Evolutionary conservation across 1,140 invertebrate genomes (phyloP).

Genomic region (Anoplophora glabripennis): DNA sequence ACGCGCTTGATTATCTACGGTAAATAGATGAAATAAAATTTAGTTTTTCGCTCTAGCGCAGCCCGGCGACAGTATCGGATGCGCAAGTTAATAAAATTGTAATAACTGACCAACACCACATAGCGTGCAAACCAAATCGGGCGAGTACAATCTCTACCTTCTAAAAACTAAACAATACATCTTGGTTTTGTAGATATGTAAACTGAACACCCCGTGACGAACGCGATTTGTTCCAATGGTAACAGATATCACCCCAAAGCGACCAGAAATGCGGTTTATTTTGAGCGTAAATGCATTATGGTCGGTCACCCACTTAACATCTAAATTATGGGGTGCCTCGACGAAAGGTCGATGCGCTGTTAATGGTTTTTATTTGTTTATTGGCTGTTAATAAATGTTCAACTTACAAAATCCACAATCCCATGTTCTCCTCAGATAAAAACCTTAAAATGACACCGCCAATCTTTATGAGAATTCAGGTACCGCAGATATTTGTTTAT

Average conservation of each 20-base stretch:
- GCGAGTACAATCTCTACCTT: background rate
- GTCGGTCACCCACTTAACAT: slow-evolving; percentile 14
- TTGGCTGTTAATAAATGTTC: slow-evolving; percentile 17
- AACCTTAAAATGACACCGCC: too few species aligned
- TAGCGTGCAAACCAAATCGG: too few species aligned
- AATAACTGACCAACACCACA: too few species aligned
- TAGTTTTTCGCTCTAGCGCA: too few species aligned
- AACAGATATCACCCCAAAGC: slow-evolving; percentile 29
- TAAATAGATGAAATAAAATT: too few species aligned
- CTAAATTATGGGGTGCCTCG: background rate
- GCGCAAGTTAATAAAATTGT: too few species aligned
- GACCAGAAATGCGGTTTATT: slow-evolving; percentile 37
- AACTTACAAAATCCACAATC: background rate
- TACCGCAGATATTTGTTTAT: too few species aligned
- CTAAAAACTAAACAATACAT: slow-evolving; percentile 20
- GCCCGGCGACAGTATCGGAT: too few species aligned
- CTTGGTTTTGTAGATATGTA: slow-evolving; percentile 17
- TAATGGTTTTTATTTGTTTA: slow-evolving; percentile 11
- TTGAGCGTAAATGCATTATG: slow-evolving; percentile 19
- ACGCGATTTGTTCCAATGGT: slow-evolving; percentile 28
- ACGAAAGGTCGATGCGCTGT: slow-evolving; percentile 1
- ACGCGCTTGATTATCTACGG: too few species aligned
- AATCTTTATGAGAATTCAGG: too few species aligned
- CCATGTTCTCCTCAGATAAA: too few species aligned
- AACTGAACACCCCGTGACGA: slow-evolving; percentile 25